These are phyloP conservation scores for Erannis defoliaria DNA, from an alignment of 2,888 invertebrate genomes.

Conservation along the genomic window DNA sequence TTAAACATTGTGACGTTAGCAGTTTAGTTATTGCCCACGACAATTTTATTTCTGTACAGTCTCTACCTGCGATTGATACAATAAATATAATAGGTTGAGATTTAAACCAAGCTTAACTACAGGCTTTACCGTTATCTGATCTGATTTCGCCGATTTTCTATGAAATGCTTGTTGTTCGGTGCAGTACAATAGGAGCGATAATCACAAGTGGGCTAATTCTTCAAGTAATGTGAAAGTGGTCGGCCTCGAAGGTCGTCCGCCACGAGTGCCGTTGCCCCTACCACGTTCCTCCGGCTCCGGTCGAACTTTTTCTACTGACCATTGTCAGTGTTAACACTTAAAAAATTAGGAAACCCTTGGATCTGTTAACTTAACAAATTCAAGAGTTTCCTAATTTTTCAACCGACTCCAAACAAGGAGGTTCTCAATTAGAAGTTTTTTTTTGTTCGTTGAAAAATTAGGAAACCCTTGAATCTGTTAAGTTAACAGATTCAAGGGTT, in stretches of 20 bases:
- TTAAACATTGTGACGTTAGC: too few species aligned
- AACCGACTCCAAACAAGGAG: too few species aligned
- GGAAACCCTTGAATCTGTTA: too few species aligned
- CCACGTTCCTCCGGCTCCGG: not conserved
- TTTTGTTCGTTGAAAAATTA: too few species aligned
- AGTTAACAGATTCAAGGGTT: not conserved
- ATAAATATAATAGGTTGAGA: not conserved
- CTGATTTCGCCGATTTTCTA: constrained; percentile 44
- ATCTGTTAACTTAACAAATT: too few species aligned
- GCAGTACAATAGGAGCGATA: constrained; percentile 65
- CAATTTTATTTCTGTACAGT: too few species aligned
- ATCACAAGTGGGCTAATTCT: constrained; percentile 68
- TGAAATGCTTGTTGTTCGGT: constrained; percentile 59
- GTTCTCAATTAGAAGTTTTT: too few species aligned
- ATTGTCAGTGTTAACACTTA: constrained; percentile 1
- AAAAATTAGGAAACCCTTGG: too few species aligned
- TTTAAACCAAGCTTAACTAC: not conserved
- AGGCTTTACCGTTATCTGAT: constrained; percentile 25
- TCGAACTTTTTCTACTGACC: not conserved
- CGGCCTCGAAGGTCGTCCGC: constrained; percentile 68
- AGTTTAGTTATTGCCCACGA: too few species aligned
- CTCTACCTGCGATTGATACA: not conserved
- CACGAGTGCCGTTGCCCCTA: constrained; percentile 42
- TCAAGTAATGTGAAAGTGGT: constrained; percentile 75
- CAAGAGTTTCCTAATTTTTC: constrained; percentile 4